Conservation (phyloP, 2,797 vertebrate genomes). For the Antennarius maculatus region DNA sequence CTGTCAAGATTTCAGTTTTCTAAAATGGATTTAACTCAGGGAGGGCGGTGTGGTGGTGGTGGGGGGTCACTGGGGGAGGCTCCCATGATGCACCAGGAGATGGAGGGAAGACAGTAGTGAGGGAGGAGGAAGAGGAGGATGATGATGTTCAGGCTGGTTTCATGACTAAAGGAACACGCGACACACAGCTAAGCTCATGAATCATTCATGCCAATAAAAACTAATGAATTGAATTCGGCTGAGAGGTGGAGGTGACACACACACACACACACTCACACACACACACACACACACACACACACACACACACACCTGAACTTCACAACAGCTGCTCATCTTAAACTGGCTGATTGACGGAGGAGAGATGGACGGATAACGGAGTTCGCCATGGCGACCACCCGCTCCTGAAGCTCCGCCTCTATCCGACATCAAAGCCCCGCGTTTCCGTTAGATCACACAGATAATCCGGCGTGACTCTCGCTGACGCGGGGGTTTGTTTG, state of each 20-base stretch:
- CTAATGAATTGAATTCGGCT: constrained; percentile 48
- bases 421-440: neutral
- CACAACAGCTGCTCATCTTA: constrained; percentile 54
- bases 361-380: neutral
- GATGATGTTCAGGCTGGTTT: constrained; percentile 3
- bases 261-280: constrained; percentile 20
- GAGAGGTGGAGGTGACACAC: constrained; percentile 4
- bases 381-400: neutral
- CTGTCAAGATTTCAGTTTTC: constrained; percentile 44
- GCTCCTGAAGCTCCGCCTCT: too few relatives aligned
- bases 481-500: constrained; percentile 13
- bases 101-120: neutral
- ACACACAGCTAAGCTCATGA: constrained; percentile 24
- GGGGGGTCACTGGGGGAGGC: constrained; percentile 29
- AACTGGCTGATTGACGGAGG: constrained; percentile 27
- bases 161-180: too few relatives aligned
- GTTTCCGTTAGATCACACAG: constrained; percentile 4
- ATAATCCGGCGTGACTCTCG: neutral
- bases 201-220: constrained; percentile 57
- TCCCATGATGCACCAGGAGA: constrained; percentile 48
- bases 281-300: too few relatives aligned
- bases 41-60: too few relatives aligned
- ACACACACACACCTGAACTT: constrained; percentile 26
- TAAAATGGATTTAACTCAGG: constrained; percentile 51
- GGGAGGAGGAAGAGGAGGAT: neutral